A percentile compares a stretch with the other conserved stretches of the same genome.
These are phyloP conservation scores for Argopecten irradians DNA, from an alignment of 1,140 invertebrate genomes.

Conservation along the genomic window DNA sequence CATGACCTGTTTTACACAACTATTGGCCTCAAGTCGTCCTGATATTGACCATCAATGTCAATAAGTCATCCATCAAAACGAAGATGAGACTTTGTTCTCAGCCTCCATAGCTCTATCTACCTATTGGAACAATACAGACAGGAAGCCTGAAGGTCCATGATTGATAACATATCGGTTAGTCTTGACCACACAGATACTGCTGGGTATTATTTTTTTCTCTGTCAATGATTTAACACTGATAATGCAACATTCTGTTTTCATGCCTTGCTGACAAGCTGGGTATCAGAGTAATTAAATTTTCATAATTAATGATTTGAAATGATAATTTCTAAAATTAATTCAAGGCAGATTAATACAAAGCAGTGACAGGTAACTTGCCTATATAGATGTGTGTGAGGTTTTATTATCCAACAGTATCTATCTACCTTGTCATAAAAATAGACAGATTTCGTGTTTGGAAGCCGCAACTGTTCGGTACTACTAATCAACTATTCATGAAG, in stretches of 20 bases:
- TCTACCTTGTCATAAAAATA: neutral
- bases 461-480: neutral
- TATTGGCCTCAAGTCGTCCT: neutral
- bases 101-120: neutral
- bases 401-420: neutral
- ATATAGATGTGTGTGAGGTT: neutral
- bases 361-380: neutral
- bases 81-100: neutral
- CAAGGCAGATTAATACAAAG: neutral
- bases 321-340: neutral
- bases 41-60: conserved; percentile 12
- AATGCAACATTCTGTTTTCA: neutral
- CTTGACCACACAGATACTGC: neutral
- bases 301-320: neutral
- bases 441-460: neutral
- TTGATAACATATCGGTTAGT: neutral
- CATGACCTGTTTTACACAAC: too few relatives aligned
- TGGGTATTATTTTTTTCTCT: neutral
- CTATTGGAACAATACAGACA: neutral
- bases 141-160: neutral
- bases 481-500: conserved; percentile 1
- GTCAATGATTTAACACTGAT: neutral
- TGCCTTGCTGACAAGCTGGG: neutral
- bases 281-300: neutral
- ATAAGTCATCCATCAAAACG: neutral